A percentile compares a stretch with the other conserved stretches of the same genome.
phyloP scores from a whole-genome alignment of 1,140 invertebrate species.

The Macrobrachium nipponense region DNA sequence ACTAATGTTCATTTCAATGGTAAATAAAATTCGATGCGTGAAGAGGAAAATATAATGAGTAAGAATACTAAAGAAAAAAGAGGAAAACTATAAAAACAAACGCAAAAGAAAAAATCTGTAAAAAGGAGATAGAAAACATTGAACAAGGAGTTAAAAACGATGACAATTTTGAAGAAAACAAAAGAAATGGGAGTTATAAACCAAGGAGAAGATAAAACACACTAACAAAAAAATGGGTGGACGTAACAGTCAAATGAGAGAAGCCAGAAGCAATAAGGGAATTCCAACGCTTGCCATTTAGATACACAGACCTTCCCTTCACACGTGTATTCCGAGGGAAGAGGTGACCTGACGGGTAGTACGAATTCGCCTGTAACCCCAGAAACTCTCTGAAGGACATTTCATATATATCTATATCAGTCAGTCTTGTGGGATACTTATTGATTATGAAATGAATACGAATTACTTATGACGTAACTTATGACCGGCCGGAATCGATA shows the following conservation, averaged over 20 bases:
- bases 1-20: background rate
- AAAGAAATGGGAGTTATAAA: background rate
- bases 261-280: too few species aligned
- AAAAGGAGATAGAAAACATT: background rate
- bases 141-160: background rate
- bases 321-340: too few species aligned
- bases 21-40: background rate
- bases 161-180: background rate
- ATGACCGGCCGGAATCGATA: too few species aligned
- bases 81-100: background rate
- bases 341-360: too few species aligned
- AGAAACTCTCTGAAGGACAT: too few species aligned
- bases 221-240: background rate
- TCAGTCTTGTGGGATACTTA: too few species aligned
- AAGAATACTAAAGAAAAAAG: background rate
- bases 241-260: background rate
- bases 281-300: too few species aligned
- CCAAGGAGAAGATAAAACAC: background rate
- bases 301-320: too few species aligned
- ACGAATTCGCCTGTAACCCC: too few species aligned
- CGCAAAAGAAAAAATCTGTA: background rate
- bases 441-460: too few species aligned
- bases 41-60: background rate
- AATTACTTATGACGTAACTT: too few species aligned
- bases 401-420: too few species aligned